Evolutionary conservation across 2,797 vertebrate species (phyloP).

Genomic region (Mycteria americana): DNA sequence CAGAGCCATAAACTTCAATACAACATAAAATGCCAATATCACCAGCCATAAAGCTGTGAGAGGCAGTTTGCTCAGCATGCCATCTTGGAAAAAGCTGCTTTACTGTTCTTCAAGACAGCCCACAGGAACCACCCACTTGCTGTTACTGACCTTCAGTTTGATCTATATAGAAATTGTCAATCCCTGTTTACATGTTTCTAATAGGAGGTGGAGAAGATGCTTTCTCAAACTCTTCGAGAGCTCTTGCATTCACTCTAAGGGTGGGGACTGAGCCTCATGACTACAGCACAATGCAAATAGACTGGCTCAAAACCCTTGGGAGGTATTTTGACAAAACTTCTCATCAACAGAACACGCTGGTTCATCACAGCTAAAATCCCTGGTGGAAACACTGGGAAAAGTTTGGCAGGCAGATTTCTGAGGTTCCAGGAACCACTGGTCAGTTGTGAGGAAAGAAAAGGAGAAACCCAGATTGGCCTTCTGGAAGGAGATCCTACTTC

Average conservation of each 20-base stretch:
- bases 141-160: conserved; percentile 23
- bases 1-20: background rate
- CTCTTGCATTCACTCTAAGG: background rate
- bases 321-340: background rate
- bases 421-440: background rate
- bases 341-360: background rate
- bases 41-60: background rate
- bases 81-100: conserved; percentile 3
- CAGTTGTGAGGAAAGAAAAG: background rate
- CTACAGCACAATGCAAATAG: background rate
- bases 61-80: background rate
- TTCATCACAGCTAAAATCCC: background rate
- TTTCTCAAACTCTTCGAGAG: background rate
- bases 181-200: background rate
- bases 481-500: background rate
- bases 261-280: background rate
- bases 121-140: conserved; percentile 1
- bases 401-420: background rate
- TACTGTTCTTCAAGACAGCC: background rate
- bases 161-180: background rate
- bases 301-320: background rate
- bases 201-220: background rate
- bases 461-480: background rate
- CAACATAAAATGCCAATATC: background rate
- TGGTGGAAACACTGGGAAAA: background rate